phyloP scores from a whole-genome alignment of 1,140 invertebrate species.

The Anadara kagoshimensis region DNA sequence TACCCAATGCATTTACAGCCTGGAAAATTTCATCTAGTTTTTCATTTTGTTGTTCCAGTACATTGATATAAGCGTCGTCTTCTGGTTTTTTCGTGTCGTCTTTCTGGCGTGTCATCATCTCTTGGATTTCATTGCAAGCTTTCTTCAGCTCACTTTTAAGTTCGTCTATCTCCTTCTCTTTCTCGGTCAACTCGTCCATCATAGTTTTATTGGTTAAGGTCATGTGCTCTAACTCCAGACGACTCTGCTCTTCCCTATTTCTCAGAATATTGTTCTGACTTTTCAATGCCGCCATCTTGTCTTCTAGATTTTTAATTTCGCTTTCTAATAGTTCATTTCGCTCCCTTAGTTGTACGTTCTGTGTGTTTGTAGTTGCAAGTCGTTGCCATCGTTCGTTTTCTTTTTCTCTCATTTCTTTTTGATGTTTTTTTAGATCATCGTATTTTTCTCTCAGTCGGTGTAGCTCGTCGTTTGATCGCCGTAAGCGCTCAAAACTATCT shows the following conservation, averaged over 20 bases:
- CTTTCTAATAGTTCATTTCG: slow-evolving; percentile 25
- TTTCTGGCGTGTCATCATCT: slow-evolving; percentile 29
- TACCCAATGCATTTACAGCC: slow-evolving; percentile 23
- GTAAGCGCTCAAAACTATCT: slow-evolving; percentile 28
- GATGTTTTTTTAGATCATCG: slow-evolving; percentile 27
- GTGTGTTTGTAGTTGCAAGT: slow-evolving; percentile 28
- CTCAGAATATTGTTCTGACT: slow-evolving; percentile 11
- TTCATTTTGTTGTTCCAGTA: slow-evolving; percentile 34
- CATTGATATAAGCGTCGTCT: slow-evolving; percentile 26
- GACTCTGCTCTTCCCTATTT: slow-evolving; percentile 14
- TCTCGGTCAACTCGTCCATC: slow-evolving; percentile 28
- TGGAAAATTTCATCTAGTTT: slow-evolving; percentile 37
- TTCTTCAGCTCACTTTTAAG: slow-evolving; percentile 29
- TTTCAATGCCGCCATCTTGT: slow-evolving; percentile 26
- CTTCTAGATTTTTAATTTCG: slow-evolving; percentile 21
- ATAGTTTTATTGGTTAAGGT: slow-evolving; percentile 27
- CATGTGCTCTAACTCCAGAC: slow-evolving; percentile 27
- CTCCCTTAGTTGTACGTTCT: slow-evolving; percentile 22
- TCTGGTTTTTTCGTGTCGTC: slow-evolving; percentile 19
- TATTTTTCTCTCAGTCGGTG: slow-evolving; percentile 33
- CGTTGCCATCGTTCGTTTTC: slow-evolving; percentile 39
- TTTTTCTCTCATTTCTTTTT: slow-evolving; percentile 36
- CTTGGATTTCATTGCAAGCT: slow-evolving; percentile 24
- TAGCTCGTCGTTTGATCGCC: slow-evolving; percentile 23
- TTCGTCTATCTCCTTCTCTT: slow-evolving; percentile 22